Conservation (phyloP, 2,113 vertebrate species). For the Fulmarus glacialis region DNA sequence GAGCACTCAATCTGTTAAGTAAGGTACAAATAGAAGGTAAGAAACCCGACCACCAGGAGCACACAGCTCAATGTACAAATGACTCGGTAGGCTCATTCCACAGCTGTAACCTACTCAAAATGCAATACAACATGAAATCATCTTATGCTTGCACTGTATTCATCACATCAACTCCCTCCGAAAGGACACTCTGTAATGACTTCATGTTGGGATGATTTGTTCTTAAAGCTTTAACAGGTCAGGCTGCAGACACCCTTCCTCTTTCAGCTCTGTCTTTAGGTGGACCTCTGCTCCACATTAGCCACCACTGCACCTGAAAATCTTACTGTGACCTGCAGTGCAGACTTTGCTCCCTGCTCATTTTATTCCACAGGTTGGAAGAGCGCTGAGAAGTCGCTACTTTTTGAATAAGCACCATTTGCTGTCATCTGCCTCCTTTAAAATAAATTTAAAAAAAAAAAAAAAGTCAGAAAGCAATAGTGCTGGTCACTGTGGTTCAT, state of each 20-base stretch:
- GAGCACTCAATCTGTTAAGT: not conserved
- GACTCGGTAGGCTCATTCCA: not conserved
- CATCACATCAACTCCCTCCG: not conserved
- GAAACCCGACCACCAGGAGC: not conserved
- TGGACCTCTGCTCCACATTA: not conserved
- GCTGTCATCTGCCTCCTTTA: not conserved
- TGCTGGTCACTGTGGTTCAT: not conserved
- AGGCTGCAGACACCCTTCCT: not conserved
- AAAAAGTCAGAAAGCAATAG: not conserved
- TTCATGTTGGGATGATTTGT: not conserved
- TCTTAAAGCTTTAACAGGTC: not conserved
- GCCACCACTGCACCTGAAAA: not conserved
- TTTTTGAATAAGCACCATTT: not conserved
- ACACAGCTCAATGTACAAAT: not conserved
- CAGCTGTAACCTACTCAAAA: not conserved
- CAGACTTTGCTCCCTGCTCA: not conserved
- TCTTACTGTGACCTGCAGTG: not conserved
- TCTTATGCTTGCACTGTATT: not conserved
- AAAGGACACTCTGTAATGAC: not conserved
- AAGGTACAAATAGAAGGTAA: not conserved
- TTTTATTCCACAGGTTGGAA: not conserved
- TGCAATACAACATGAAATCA: not conserved
- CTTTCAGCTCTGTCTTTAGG: not conserved
- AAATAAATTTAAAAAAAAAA: not conserved
- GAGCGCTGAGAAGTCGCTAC: not conserved